phyloP scores from a whole-genome alignment of 2,797 vertebrate genomes.

The Falco columbarius region DNA sequence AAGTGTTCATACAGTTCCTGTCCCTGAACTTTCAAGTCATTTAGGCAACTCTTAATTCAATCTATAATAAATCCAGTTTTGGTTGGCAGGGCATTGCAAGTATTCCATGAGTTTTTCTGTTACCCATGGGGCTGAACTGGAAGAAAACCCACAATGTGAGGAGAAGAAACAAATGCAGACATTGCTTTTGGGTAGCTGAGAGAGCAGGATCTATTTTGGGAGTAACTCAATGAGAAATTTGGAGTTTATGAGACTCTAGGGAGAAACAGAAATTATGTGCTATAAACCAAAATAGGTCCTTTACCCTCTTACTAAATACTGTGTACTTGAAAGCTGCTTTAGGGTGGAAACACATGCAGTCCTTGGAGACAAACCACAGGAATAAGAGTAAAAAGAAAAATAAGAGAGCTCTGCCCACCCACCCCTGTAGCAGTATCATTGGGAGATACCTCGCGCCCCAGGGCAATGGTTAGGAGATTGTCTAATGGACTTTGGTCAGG shows the following conservation, averaged over 20 bases:
- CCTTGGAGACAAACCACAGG: background rate
- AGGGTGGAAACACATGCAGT: background rate
- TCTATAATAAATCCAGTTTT: constrained; percentile 26
- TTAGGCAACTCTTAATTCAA: constrained; percentile 14
- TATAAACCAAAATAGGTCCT: constrained; percentile 48
- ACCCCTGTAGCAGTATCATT: background rate
- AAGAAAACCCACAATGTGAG: constrained; percentile 13
- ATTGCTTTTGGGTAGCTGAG: background rate
- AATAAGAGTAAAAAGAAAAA: background rate
- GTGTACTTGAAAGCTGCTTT: background rate
- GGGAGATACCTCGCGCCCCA: background rate
- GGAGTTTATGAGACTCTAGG: constrained; percentile 18
- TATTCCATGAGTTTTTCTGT: background rate
- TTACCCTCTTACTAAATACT: background rate
- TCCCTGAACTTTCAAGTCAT: background rate
- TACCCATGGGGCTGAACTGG: background rate
- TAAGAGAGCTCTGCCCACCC: background rate
- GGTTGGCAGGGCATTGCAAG: constrained; percentile 19
- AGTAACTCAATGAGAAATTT: constrained; percentile 53
- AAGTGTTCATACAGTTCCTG: background rate
- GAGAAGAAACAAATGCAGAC: constrained; percentile 12
- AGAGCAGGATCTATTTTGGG: constrained; percentile 30
- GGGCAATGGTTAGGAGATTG: background rate
- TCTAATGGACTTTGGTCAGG: background rate
- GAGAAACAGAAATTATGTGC: constrained; percentile 16